These are phyloP conservation scores for Bombyx mori DNA, from an alignment of 1,140 invertebrate species.

Conservation along the genomic window DNA sequence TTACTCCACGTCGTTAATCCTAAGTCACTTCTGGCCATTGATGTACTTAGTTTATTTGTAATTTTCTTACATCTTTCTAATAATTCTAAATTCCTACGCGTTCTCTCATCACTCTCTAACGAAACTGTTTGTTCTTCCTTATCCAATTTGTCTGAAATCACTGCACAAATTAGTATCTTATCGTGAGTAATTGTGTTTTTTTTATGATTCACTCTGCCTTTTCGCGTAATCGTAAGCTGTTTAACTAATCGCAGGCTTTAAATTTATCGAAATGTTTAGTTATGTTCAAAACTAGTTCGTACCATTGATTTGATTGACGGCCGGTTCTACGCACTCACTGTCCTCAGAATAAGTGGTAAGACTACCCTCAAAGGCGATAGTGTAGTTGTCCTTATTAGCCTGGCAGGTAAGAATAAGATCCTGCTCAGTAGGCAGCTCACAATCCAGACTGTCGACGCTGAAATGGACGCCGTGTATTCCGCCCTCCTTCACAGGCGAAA, in stretches of 20 bases:
- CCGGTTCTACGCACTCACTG: slow-evolving; percentile 71
- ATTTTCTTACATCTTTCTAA: slow-evolving; percentile 68
- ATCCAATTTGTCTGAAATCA: slow-evolving; percentile 63
- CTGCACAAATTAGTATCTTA: slow-evolving; percentile 31
- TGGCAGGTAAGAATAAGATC: slow-evolving; percentile 91
- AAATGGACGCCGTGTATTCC: slow-evolving; percentile 79
- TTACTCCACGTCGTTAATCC: slow-evolving; percentile 89
- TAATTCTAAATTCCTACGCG: slow-evolving; percentile 70
- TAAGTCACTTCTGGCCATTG: slow-evolving; percentile 87
- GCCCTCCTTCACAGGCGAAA: slow-evolving; percentile 91
- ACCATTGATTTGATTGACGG: slow-evolving; percentile 68
- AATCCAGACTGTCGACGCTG: slow-evolving; percentile 92
- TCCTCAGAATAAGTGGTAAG: slow-evolving; percentile 88
- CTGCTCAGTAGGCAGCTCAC: slow-evolving; percentile 80
- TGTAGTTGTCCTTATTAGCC: slow-evolving; percentile 94
- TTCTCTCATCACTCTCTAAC: slow-evolving; percentile 68
- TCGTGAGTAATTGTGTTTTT: slow-evolving; percentile 24
- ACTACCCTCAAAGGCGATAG: slow-evolving; percentile 93
- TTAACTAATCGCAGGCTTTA: slow-evolving; percentile 14
- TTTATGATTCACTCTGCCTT: slow-evolving; percentile 19
- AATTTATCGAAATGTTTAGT: not conserved
- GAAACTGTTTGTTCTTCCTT: slow-evolving; percentile 54
- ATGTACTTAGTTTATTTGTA: slow-evolving; percentile 75
- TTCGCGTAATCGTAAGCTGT: not conserved
- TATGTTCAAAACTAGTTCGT: slow-evolving; percentile 7